phyloP scores from a whole-genome alignment of 2,797 vertebrate genomes.

The Caiman crocodilus region DNA sequence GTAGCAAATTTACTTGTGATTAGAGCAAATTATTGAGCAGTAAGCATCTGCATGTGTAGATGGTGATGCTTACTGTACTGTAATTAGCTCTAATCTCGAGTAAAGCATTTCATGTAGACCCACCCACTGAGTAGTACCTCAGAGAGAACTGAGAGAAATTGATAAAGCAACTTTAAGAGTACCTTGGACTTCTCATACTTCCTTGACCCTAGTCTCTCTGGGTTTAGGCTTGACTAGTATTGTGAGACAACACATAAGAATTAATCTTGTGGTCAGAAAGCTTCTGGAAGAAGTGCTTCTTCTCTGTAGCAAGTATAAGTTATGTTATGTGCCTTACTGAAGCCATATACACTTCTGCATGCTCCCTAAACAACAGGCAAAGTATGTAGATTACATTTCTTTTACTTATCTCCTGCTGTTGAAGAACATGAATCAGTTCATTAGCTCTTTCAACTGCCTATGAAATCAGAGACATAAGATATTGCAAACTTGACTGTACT shows the following conservation, averaged over 20 bases:
- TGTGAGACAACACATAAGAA: neutral
- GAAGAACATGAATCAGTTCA: neutral
- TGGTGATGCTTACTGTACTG: neutral
- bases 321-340: neutral
- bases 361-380: neutral
- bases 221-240: neutral
- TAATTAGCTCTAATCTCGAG: neutral
- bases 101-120: neutral
- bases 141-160: neutral
- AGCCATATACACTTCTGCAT: neutral
- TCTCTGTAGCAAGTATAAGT: neutral
- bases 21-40: too few species aligned
- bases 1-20: too few species aligned
- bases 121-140: neutral
- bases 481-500: neutral
- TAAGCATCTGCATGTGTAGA: too few species aligned
- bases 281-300: neutral
- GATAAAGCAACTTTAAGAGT: neutral
- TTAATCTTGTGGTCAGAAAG: neutral
- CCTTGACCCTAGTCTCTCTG: neutral
- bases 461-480: neutral
- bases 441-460: neutral
- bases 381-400: neutral
- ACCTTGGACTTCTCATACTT: neutral
- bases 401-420: neutral